Conservation (phyloP, 2,888 invertebrate genomes). For the Hecatera dysodea region DNA sequence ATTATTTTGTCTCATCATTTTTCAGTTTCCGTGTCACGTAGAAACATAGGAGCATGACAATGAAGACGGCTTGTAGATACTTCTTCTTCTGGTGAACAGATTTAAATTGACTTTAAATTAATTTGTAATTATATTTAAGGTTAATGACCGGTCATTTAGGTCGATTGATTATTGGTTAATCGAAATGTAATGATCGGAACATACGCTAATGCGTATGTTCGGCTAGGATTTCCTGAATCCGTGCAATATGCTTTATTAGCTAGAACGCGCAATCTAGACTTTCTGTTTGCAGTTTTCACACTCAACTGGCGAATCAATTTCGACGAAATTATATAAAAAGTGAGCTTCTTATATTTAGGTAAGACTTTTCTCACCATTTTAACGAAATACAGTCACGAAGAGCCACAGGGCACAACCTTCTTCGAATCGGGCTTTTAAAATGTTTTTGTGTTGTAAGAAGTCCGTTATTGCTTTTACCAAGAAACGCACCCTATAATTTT, state of each 20-base stretch:
- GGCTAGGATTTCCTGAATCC: slow-evolving; percentile 29
- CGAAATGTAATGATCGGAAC: slow-evolving; percentile 12
- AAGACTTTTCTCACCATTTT: not conserved
- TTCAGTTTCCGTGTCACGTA: slow-evolving; percentile 51
- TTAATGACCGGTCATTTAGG: slow-evolving; percentile 28
- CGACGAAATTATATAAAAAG: not conserved
- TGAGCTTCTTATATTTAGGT: not conserved
- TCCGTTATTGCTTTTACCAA: slow-evolving; percentile 27
- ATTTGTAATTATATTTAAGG: slow-evolving; percentile 27
- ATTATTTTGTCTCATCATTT: slow-evolving; percentile 13
- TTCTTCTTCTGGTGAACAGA: slow-evolving; percentile 34
- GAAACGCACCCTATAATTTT: slow-evolving; percentile 21
- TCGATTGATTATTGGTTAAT: slow-evolving; percentile 15
- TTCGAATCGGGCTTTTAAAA: not conserved
- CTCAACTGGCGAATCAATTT: not conserved
- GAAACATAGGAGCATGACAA: slow-evolving; percentile 18
- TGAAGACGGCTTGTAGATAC: slow-evolving; percentile 1
- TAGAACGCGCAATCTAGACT: slow-evolving; percentile 16
- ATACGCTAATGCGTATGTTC: slow-evolving; percentile 9
- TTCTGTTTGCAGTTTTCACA: slow-evolving; percentile 9
- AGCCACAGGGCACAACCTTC: not conserved
- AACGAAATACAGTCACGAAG: not conserved
- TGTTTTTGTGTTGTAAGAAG: not conserved
- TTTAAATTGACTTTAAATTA: slow-evolving; percentile 44
- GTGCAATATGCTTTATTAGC: slow-evolving; percentile 6